Conservation (phyloP, 2,797 vertebrate genomes). For the Holocentrus rufus region DNA sequence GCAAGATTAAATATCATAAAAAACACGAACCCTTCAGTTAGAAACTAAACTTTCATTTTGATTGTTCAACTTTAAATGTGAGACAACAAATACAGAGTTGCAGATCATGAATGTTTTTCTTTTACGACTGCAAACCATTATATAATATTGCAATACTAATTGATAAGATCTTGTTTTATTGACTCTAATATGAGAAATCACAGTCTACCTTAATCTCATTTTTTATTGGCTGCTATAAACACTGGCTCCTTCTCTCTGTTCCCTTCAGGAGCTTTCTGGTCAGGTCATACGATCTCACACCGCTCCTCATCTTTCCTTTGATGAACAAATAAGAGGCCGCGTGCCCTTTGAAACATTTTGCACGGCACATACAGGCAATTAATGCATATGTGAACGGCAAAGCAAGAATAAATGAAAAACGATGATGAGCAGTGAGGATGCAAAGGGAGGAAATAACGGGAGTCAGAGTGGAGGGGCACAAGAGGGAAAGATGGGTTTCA, state of each 20-base stretch:
- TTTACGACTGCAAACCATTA: constrained; percentile 18
- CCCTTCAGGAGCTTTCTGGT: constrained; percentile 56
- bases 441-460: constrained; percentile 19
- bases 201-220: background rate
- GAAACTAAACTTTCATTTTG: too few relatives aligned
- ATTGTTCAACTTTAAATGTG: background rate
- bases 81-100: constrained; percentile 12
- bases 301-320: constrained; percentile 70
- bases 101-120: constrained; percentile 9
- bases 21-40: constrained; percentile 17
- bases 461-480: constrained; percentile 34
- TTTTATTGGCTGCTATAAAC: constrained; percentile 44
- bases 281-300: constrained; percentile 61
- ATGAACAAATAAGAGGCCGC: constrained; percentile 70
- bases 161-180: constrained; percentile 37
- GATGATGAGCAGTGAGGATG: constrained; percentile 56
- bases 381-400: constrained; percentile 67
- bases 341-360: constrained; percentile 63
- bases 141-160: constrained; percentile 14
- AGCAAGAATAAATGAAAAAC: constrained; percentile 61
- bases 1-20: constrained; percentile 9
- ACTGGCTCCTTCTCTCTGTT: constrained; percentile 23
- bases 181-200: constrained; percentile 15
- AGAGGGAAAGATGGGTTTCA: constrained; percentile 65
- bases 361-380: constrained; percentile 71